phyloP scores from a whole-genome alignment of 2,113 vertebrate genomes.

The Gobiocypris rarus region DNA sequence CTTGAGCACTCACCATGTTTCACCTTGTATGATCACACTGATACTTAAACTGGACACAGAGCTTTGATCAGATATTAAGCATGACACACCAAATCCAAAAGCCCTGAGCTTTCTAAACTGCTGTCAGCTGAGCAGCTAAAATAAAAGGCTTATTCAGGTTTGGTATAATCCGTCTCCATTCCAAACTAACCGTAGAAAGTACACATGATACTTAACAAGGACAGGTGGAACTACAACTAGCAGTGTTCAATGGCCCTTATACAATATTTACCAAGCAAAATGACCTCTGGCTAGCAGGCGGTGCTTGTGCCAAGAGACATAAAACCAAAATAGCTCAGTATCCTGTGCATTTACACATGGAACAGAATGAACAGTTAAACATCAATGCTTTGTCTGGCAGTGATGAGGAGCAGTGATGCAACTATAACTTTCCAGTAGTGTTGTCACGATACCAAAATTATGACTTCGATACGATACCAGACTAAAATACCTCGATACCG shows the following conservation, averaged over 20 bases:
- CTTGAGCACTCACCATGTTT: not conserved
- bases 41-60: slow-evolving; percentile 4
- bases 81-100: slow-evolving; percentile 14
- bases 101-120: not conserved
- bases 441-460: too few species aligned
- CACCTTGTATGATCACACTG: not conserved
- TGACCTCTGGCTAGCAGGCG: slow-evolving; percentile 4
- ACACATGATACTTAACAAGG: slow-evolving; percentile 1
- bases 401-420: not conserved
- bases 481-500: too few species aligned
- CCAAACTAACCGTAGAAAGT: not conserved
- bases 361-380: not conserved
- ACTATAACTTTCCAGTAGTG: too few species aligned
- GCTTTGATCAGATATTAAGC: slow-evolving; percentile 12
- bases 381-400: not conserved
- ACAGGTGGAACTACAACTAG: not conserved
- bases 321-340: slow-evolving; percentile 7
- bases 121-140: slow-evolving; percentile 26
- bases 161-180: slow-evolving; percentile 15
- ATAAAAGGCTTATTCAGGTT: slow-evolving; percentile 16
- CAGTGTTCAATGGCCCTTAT: slow-evolving; percentile 12
- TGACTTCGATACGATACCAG: too few species aligned
- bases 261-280: slow-evolving; percentile 31
- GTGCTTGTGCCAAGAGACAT: not conserved
- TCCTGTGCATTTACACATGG: not conserved